A percentile compares a stretch with the other conserved stretches of the same genome.
Evolutionary conservation across 2,888 invertebrate species (phyloP).

Genomic region (Agriopis aurantiaria): DNA sequence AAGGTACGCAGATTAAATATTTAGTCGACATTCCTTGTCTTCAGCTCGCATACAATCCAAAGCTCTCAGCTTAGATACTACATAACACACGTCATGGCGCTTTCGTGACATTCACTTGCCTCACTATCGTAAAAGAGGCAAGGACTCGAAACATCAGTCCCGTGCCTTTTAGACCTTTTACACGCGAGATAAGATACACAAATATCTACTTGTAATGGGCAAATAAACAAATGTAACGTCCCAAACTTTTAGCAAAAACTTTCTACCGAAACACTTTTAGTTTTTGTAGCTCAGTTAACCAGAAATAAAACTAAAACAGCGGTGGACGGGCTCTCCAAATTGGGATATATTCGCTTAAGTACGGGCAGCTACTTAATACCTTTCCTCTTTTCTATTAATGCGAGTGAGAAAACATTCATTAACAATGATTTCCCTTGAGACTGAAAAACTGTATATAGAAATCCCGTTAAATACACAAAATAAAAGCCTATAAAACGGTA

Average conservation of each 20-base stretch:
- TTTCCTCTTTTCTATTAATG: constrained; percentile 30
- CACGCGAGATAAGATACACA: constrained; percentile 37
- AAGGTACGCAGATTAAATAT: constrained; percentile 54
- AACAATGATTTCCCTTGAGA: constrained; percentile 51
- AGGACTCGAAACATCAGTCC: constrained; percentile 41
- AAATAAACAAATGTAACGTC: constrained; percentile 34
- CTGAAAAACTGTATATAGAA: constrained; percentile 23
- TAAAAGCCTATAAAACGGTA: constrained; percentile 24
- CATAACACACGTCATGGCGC: constrained; percentile 31
- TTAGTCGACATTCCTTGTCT: constrained; percentile 51
- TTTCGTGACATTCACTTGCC: constrained; percentile 29
- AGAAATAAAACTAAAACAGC: constrained; percentile 18
- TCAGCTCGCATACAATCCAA: constrained; percentile 47
- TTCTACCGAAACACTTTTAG: constrained; percentile 17
- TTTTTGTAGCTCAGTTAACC: constrained; percentile 12
- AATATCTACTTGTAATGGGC: constrained; percentile 40
- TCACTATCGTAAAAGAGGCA: constrained; percentile 39
- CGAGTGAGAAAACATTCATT: constrained; percentile 43
- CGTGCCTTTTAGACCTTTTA: constrained; percentile 42
- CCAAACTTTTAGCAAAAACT: constrained; percentile 25
- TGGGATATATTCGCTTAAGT: constrained; percentile 27
- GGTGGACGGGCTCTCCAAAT: constrained; percentile 19
- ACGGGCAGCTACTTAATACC: neutral
- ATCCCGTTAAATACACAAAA: constrained; percentile 29
- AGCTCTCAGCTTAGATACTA: constrained; percentile 29